Conservation (phyloP, 2,797 vertebrate species). For the Lepus townsendii region DNA sequence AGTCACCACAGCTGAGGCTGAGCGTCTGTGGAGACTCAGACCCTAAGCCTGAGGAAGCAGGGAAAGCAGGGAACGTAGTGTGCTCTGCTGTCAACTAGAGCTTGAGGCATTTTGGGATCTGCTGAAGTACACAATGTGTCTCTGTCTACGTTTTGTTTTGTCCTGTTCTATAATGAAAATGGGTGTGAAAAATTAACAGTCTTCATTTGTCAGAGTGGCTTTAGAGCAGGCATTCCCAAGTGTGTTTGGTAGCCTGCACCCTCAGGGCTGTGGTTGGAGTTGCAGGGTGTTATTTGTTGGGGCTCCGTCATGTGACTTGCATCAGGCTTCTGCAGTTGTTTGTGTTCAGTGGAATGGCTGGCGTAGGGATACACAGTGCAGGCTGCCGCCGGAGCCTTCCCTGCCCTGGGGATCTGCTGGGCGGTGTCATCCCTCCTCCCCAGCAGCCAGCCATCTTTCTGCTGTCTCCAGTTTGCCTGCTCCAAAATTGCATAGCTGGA, state of each 20-base stretch:
- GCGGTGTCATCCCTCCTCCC: too few species aligned
- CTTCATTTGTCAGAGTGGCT: neutral
- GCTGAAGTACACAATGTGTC: accelerated
- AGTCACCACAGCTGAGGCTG: accelerated
- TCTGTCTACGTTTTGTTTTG: neutral
- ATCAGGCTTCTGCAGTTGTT: neutral
- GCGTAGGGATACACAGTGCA: too few species aligned
- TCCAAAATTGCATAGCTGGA: neutral
- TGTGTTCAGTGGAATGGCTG: neutral
- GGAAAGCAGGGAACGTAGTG: neutral
- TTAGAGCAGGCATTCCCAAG: neutral
- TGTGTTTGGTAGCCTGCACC: too few species aligned
- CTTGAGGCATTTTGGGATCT: neutral
- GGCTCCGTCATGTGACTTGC: neutral
- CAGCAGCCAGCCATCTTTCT: neutral
- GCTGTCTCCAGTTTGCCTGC: neutral
- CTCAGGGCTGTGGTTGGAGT: too few species aligned
- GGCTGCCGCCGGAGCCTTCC: too few species aligned
- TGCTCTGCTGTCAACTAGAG: neutral
- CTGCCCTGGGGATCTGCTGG: too few species aligned
- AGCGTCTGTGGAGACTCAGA: accelerated
- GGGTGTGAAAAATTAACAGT: neutral
- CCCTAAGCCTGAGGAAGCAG: neutral
- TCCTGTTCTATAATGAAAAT: neutral
- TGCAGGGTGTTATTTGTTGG: neutral